Evolutionary conservation across 2,888 invertebrate species (phyloP).

Genomic region (Antitype chi): DNA sequence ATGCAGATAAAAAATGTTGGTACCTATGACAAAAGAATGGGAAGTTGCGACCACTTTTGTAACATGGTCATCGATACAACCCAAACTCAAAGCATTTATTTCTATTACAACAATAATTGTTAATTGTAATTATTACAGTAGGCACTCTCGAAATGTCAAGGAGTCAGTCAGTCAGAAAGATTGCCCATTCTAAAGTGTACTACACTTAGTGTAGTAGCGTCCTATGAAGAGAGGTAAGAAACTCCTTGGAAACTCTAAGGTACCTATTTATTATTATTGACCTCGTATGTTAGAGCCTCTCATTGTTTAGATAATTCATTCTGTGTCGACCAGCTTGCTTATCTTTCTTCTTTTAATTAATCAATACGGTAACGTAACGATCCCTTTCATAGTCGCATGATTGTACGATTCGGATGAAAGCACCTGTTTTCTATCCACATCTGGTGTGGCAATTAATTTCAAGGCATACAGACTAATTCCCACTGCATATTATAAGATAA

Average conservation of each 20-base stretch:
- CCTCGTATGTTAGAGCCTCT: neutral
- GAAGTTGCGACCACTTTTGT: neutral
- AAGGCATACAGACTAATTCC: slow-evolving; percentile 32
- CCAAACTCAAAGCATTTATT: neutral
- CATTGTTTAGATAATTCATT: neutral
- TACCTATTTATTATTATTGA: neutral
- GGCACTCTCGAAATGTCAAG: neutral
- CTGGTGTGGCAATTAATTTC: slow-evolving; percentile 35
- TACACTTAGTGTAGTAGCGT: too few relatives aligned
- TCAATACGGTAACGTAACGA: neutral
- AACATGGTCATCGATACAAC: neutral
- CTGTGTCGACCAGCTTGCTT: neutral
- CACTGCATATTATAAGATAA: slow-evolving; percentile 44
- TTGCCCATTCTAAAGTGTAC: neutral
- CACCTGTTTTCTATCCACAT: slow-evolving; percentile 14
- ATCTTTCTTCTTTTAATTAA: neutral
- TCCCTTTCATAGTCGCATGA: neutral
- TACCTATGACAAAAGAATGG: neutral
- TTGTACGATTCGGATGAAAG: neutral
- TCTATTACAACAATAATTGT: too few relatives aligned
- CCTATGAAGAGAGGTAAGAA: neutral
- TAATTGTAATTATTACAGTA: too few relatives aligned
- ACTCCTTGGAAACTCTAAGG: neutral
- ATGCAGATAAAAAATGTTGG: too few relatives aligned
- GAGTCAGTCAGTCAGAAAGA: neutral